Conservation (phyloP, 2,888 invertebrate species). For the Tanytarsus gracilentus region DNA sequence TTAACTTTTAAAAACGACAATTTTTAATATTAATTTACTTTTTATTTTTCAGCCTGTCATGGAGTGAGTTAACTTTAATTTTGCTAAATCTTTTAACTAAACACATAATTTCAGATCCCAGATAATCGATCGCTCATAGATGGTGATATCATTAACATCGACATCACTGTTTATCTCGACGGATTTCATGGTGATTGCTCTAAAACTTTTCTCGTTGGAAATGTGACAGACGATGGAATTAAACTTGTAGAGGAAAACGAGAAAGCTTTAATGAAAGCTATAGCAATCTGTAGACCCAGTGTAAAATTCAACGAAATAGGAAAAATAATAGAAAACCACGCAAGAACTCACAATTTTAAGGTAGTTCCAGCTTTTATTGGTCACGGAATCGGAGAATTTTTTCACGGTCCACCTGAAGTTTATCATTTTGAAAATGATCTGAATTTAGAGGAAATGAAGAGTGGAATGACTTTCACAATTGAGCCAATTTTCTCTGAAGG, state of each 20-base stretch:
- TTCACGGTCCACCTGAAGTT: constrained; percentile 88
- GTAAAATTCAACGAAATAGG: constrained; percentile 55
- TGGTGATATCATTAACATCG: constrained; percentile 87
- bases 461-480: constrained; percentile 93
- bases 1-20: too few species aligned
- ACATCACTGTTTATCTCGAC: constrained; percentile 75
- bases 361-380: constrained; percentile 77
- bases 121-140: constrained; percentile 67
- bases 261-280: constrained; percentile 57
- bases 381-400: constrained; percentile 86
- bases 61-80: too few species aligned
- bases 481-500: constrained; percentile 84
- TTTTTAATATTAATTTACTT: too few species aligned
- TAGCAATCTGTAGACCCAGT: constrained; percentile 53
- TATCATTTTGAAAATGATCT: constrained; percentile 62
- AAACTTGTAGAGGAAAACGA: constrained; percentile 62
- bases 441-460: constrained; percentile 57
- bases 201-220: constrained; percentile 73
- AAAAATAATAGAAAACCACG: constrained; percentile 53
- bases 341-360: constrained; percentile 52
- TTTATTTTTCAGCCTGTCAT: too few species aligned
- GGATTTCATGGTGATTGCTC: constrained; percentile 92
- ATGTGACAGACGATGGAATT: constrained; percentile 64
- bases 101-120: too few species aligned
- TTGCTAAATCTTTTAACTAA: too few species aligned